phyloP scores from a whole-genome alignment of 2,888 invertebrate genomes.

The Linnaemya vulpina region DNA sequence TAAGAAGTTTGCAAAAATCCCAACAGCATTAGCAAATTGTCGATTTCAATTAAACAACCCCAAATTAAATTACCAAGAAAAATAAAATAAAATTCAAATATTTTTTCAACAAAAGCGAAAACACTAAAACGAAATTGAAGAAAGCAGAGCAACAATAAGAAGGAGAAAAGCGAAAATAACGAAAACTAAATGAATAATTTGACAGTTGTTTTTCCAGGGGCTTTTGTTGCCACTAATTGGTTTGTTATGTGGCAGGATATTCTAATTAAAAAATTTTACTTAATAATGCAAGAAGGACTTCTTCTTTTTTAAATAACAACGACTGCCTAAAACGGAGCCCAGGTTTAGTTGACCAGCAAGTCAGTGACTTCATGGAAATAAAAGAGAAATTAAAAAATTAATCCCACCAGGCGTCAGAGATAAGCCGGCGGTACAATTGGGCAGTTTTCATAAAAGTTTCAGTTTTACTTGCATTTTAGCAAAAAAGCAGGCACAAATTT shows the following conservation, averaged over 20 bases:
- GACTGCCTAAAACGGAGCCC: constrained; percentile 15
- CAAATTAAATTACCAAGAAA: constrained; percentile 27
- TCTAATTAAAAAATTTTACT: constrained; percentile 56
- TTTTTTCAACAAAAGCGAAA: background rate
- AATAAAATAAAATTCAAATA: constrained; percentile 4
- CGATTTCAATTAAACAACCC: constrained; percentile 62
- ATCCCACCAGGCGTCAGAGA: constrained; percentile 37
- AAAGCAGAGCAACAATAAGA: background rate
- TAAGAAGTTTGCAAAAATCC: constrained; percentile 28
- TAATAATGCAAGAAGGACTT: background rate
- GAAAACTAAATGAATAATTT: constrained; percentile 59
- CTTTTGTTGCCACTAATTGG: constrained; percentile 59
- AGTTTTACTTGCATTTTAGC: constrained; percentile 35
- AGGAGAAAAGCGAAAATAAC: background rate
- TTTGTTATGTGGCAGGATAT: constrained; percentile 62
- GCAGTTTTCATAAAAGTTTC: constrained; percentile 37
- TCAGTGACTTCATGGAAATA: constrained; percentile 35
- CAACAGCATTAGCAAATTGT: constrained; percentile 59
- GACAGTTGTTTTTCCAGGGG: constrained; percentile 41
- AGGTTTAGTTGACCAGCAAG: constrained; percentile 17
- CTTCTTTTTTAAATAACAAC: constrained; percentile 23
- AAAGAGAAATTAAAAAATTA: background rate
- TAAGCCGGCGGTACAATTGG: constrained; percentile 6
- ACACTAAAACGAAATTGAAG: constrained; percentile 25
- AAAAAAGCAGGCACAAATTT: background rate